phyloP scores from a whole-genome alignment of 2,888 invertebrate genomes.

The Andrena praecox region DNA sequence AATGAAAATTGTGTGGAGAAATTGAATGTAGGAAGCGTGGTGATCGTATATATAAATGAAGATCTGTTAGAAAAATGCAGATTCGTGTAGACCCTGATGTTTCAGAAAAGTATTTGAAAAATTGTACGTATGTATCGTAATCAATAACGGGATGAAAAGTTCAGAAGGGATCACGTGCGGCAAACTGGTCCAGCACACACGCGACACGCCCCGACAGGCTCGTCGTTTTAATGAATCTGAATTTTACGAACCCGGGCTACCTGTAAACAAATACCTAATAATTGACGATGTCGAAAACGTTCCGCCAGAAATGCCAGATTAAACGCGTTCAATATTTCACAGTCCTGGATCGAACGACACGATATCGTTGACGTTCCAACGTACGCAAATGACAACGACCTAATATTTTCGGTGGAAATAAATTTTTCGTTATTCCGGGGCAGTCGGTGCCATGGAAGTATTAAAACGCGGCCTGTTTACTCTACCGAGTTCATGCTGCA shows the following conservation, averaged over 20 bases:
- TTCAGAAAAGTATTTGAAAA: too few relatives aligned
- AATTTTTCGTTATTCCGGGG: slow-evolving; percentile 23
- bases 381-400: not conserved
- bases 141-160: too few relatives aligned
- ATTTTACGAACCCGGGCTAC: not conserved
- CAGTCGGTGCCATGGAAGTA: not conserved
- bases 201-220: too few relatives aligned
- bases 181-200: too few relatives aligned
- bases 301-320: not conserved
- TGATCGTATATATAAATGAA: too few relatives aligned
- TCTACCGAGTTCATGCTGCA: not conserved
- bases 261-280: not conserved
- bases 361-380: not conserved
- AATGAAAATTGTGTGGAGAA: not conserved
- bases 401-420: slow-evolving; percentile 23
- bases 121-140: too few relatives aligned
- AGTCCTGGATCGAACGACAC: slow-evolving; percentile 9
- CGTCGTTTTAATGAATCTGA: not conserved
- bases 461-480: slow-evolving; percentile 28
- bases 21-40: too few relatives aligned
- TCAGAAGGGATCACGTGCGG: too few relatives aligned
- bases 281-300: not conserved
- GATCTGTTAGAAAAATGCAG: too few relatives aligned
- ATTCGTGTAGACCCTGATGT: too few relatives aligned
- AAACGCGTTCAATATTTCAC: not conserved